Base-by-base conservation (phyloP, 2,888 invertebrate genomes). In the Nomada ferruginata region DNA sequence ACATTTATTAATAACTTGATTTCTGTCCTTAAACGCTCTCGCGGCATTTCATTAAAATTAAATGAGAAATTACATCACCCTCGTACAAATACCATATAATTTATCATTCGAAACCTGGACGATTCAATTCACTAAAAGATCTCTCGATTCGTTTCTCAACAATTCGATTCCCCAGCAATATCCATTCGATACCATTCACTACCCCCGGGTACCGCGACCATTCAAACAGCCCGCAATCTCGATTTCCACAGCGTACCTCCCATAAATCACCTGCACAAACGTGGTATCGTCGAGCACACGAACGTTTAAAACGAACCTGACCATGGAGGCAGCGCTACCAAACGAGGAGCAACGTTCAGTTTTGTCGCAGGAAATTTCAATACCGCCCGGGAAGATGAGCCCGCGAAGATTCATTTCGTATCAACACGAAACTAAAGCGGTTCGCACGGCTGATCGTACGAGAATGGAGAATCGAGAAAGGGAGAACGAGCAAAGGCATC, bases 381-480 rank as follows among this genome's bases (percentile, higher is more conserved):
- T 72, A 36, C 29, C 47, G 20, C 57, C 10, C 20, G 15, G 13
- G 15, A 50, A 26, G 57, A 23, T 23, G 23, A 36, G 23, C 63
- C 70, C 4, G 5, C 7, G 36, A 36, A 36, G 36, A 36, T 36
- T 36, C 36, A 7, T 36, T 36, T 36, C 36, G 36, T 36, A 36
- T 36, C 36, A 7, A 36, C 36, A 10, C 63, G 2, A 52, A 36
- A 29, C 20, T 2, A 44, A 53, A 70, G 50, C 50, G 36, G 64
- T 53, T 60, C 64, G 53, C 68, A 2, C 29, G 74, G 70, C 42
- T 55, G 26, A 65, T 69, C 68, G 59, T 2, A 36, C 36, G 5
- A 36, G 36, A 36, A 36, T 36, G 36, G 36, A 53, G n/a, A 26
- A 10, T 61, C 1, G 13, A 63, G 5, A 52, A 65, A 50, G 69